Conservation (phyloP, 2,797 vertebrate species). For the Lophotriccus pileatus region DNA sequence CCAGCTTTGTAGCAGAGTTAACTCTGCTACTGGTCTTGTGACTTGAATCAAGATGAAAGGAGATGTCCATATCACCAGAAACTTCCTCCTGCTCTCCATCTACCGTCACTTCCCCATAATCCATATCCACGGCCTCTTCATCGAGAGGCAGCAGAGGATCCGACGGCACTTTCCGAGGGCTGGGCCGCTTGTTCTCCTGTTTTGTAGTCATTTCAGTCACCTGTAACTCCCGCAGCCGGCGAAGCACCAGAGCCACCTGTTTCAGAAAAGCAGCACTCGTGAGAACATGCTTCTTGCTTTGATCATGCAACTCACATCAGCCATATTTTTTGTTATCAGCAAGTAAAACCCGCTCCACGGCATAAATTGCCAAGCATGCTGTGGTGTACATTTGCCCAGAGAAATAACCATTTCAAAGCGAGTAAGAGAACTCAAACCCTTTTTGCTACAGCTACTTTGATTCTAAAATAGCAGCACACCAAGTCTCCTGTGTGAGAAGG, state of each 20-base stretch:
- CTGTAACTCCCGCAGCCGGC: slow-evolving; percentile 90
- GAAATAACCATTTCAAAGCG: background rate
- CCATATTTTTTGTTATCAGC: background rate
- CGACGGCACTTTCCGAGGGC: slow-evolving; percentile 84
- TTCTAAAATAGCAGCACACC: background rate
- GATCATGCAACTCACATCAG: background rate
- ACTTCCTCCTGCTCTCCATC: slow-evolving; percentile 78
- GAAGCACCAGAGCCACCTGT: slow-evolving; percentile 95
- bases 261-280: background rate
- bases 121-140: slow-evolving; percentile 93
- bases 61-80: slow-evolving; percentile 75
- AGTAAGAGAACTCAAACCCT: background rate
- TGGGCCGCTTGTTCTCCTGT: slow-evolving; percentile 87
- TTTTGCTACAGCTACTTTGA: background rate
- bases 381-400: background rate
- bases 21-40: slow-evolving; percentile 83
- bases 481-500: background rate
- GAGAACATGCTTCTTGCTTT: background rate
- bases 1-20: slow-evolving; percentile 82
- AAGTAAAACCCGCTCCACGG: background rate
- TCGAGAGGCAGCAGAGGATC: slow-evolving; percentile 88
- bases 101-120: slow-evolving; percentile 86
- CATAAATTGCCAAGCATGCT: background rate
- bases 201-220: slow-evolving; percentile 85
- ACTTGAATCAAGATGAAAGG: slow-evolving; percentile 83